Percentiles rank a stretch among this genome's conserved stretches.
phyloP scores from a whole-genome alignment of 2,888 invertebrate genomes.

The Bellardia pandia region DNA sequence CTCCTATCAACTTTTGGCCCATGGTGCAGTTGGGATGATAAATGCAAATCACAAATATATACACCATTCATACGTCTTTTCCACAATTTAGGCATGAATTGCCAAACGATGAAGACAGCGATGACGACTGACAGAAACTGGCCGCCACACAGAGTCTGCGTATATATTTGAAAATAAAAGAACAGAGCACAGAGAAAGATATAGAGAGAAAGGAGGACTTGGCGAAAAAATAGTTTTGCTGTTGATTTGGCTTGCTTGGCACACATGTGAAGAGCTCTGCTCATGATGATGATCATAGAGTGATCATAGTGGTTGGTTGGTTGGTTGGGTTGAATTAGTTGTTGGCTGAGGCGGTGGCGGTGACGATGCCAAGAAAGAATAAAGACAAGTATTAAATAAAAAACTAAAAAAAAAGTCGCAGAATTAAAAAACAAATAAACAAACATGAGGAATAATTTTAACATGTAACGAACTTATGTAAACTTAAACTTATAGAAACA shows the following conservation, averaged over 20 bases:
- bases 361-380: slow-evolving; percentile 31
- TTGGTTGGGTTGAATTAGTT: slow-evolving; percentile 1
- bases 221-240: slow-evolving; percentile 33
- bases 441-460: slow-evolving; percentile 67
- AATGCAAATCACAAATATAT: slow-evolving; percentile 65
- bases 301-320: slow-evolving; percentile 47
- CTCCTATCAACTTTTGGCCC: neutral
- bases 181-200: neutral
- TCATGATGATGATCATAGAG: slow-evolving; percentile 41
- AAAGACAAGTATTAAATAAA: slow-evolving; percentile 44
- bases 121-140: slow-evolving; percentile 66
- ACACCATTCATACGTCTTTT: slow-evolving; percentile 53
- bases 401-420: slow-evolving; percentile 27
- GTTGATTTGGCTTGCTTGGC: slow-evolving; percentile 47
- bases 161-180: neutral
- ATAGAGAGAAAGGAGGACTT: slow-evolving; percentile 13
- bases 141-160: slow-evolving; percentile 69
- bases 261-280: slow-evolving; percentile 53
- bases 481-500: slow-evolving; percentile 55
- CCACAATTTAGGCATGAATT: slow-evolving; percentile 68
- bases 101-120: slow-evolving; percentile 59
- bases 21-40: slow-evolving; percentile 58
- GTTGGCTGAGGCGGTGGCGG: slow-evolving; percentile 40
- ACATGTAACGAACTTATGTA: slow-evolving; percentile 66
- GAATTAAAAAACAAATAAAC: slow-evolving; percentile 63